Conservation (phyloP, 1,140 invertebrate genomes). For the Drosophila sp. region DNA sequence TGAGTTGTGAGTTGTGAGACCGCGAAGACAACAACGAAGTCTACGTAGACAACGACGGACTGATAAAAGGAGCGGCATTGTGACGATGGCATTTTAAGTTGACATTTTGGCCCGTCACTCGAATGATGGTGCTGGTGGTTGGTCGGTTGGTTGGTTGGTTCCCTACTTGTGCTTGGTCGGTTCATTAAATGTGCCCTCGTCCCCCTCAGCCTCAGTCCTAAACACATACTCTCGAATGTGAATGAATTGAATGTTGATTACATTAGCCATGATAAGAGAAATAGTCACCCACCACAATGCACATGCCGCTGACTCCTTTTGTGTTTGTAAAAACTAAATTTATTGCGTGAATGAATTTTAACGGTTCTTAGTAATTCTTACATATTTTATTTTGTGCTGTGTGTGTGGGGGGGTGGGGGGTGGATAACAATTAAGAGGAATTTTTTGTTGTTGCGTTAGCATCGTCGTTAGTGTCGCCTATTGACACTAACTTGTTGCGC, state of each 20-base stretch:
- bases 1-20: constrained; percentile 12
- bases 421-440: constrained; percentile 20
- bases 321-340: background rate
- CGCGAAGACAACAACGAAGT: constrained; percentile 6
- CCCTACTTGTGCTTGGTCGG: background rate
- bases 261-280: background rate
- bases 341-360: constrained; percentile 17
- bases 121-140: background rate
- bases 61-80: constrained; percentile 24
- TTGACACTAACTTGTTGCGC: constrained; percentile 16
- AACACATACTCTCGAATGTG: background rate
- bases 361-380: background rate
- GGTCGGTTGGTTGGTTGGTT: background rate
- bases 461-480: constrained; percentile 22
- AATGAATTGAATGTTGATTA: constrained; percentile 6
- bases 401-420: too few relatives aligned
- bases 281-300: background rate
- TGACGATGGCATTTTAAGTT: constrained; percentile 22
- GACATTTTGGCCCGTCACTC: constrained; percentile 22
- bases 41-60: constrained; percentile 9
- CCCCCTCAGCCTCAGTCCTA: background rate
- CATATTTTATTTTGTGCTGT: background rate
- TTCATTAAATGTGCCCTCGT: constrained; percentile 11
- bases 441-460: constrained; percentile 2
- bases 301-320: too few relatives aligned